Base-by-base conservation (phyloP, 30 jellyfish, hydroid and myxozoan genomes). In the Phacellophora camtschatica region DNA sequence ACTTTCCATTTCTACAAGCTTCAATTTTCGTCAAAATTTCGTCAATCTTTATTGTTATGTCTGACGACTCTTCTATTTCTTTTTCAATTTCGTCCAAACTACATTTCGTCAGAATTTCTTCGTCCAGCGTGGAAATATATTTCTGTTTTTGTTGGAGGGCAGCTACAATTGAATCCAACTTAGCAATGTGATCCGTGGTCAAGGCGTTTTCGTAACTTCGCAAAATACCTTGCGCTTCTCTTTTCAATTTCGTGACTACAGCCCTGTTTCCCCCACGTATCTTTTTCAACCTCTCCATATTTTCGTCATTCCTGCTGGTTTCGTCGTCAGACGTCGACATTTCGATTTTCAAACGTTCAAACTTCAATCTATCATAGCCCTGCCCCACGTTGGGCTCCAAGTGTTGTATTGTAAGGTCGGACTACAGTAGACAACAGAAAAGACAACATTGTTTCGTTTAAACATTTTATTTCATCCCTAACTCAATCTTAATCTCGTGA, bases 191-290 rank as follows among this genome's bases (percentile, higher is more conserved):
- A 12, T 58, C 71, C 10, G 56, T 24, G 81, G 5, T 35, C 22
- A 55, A 35, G 25, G 33, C 37, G 32, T 54, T 54, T 49, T 62
- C 87, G 9, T 49, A 50, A 24, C 28, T 24, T 22, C 51, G 22
- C 5, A 49, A 20, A 55, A 54, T 73, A 19, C 30, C 77, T 32
- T 37, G 22, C 6, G 53, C 89, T 43, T 77, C 71, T 77, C 42
- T 58, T 24, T 25, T 25, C 10, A 77, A 43, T 61, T 77, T 77
- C 49, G 89, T 58, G 1, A 58, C 71, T 34, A 61, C 81, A 20
- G 58, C 71, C 31, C 89, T 50, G 41, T 77, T 50, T 25, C 89
- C 89, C 22, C 79, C 81, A 9, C 89, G 79, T 19, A 77, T 25
- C 25, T 25, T 20, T 22, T 42, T 27, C 67, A 22, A 18, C 61